These are phyloP conservation scores for Tympanuchus pallidicinctus DNA, from an alignment of 2,113 vertebrate species.

Conservation along the genomic window DNA sequence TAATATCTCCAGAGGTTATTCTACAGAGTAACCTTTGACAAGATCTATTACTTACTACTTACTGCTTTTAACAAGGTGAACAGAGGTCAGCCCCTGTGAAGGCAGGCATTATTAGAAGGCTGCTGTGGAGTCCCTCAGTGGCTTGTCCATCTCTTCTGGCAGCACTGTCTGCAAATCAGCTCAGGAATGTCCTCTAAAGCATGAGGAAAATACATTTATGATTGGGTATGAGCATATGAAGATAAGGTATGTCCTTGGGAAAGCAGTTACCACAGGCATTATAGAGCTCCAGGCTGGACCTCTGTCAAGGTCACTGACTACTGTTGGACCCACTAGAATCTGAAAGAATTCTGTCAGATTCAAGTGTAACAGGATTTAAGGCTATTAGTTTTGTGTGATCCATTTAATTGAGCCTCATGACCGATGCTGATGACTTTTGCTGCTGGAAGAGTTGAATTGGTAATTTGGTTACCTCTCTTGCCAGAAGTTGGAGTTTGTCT, in stretches of 20 bases:
- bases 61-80: slow-evolving; percentile 53
- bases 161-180: background rate
- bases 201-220: slow-evolving; percentile 17
- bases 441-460: background rate
- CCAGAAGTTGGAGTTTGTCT: background rate
- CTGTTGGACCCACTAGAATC: background rate
- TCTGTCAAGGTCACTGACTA: background rate
- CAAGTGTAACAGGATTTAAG: background rate
- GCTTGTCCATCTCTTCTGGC: slow-evolving; percentile 30
- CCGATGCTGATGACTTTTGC: background rate
- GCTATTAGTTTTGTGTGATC: background rate
- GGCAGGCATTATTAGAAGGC: slow-evolving; percentile 25
- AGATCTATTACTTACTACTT: slow-evolving; percentile 70
- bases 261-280: background rate
- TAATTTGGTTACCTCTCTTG: slow-evolving; percentile 20
- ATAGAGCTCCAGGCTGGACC: background rate
- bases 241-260: background rate
- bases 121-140: background rate
- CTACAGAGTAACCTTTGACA: slow-evolving; percentile 72
- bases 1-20: slow-evolving; percentile 66
- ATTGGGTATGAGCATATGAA: background rate
- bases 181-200: background rate
- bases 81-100: slow-evolving; percentile 42
- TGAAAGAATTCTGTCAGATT: background rate
- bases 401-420: background rate